These are phyloP conservation scores for Serilophus lunatus DNA, from an alignment of 2,113 vertebrate genomes.

Conservation along the genomic window DNA sequence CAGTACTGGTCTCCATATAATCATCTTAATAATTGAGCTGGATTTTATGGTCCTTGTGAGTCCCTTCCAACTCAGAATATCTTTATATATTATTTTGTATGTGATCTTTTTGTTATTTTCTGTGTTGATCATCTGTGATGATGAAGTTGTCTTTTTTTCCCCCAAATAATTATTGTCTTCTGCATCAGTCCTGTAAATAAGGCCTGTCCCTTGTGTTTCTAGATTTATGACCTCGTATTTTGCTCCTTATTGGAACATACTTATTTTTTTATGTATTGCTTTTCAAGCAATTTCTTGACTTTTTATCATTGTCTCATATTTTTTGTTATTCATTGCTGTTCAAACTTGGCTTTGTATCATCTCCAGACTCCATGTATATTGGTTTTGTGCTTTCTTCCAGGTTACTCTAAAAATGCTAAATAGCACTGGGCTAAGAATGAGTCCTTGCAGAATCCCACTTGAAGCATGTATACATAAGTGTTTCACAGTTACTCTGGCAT, in stretches of 20 bases:
- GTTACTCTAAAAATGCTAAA: neutral
- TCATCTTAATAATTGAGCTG: neutral
- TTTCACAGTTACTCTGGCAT: neutral
- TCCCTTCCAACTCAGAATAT: neutral
- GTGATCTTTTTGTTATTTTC: neutral
- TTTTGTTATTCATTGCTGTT: neutral
- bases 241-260: neutral
- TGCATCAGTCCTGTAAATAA: neutral
- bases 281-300: neutral
- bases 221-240: neutral
- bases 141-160: fast-evolving
- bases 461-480: neutral
- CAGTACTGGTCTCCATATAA: neutral
- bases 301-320: neutral
- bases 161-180: neutral
- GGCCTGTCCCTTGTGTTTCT: neutral
- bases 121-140: neutral
- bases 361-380: neutral
- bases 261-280: neutral
- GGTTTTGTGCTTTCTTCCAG: neutral
- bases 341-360: neutral
- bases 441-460: neutral
- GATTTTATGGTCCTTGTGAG: neutral
- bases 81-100: neutral
- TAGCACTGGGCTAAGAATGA: neutral